Evolutionary conservation across 2,888 invertebrate genomes (phyloP).

Genomic region (Zhuqinia jingwanae): DNA sequence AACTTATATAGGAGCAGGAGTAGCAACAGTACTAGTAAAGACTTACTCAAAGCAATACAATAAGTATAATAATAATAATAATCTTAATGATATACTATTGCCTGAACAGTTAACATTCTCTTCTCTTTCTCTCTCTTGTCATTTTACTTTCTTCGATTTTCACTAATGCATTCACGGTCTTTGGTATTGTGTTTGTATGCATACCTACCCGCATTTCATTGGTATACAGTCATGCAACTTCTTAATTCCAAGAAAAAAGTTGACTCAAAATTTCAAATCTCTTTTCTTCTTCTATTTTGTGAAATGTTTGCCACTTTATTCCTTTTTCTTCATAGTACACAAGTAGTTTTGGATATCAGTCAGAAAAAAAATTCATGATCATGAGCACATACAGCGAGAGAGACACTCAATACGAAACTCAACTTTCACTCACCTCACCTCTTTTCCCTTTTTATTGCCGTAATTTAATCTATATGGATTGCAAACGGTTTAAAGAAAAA

Average conservation of each 20-base stretch:
- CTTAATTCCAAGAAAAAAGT: no score
- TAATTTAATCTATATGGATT: constrained; percentile 62
- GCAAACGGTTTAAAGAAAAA: constrained; percentile 22
- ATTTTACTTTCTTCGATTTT: background rate
- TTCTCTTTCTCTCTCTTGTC: background rate
- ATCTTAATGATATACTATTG: constrained; percentile 1
- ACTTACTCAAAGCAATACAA: no score
- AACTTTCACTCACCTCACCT: background rate
- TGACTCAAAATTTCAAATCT: background rate
- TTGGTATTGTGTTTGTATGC: no score
- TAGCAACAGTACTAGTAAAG: no score
- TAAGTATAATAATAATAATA: background rate
- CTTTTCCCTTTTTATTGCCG: constrained; percentile 51
- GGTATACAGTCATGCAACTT: no score
- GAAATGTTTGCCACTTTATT: background rate
- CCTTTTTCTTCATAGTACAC: no score
- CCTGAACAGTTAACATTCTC: background rate
- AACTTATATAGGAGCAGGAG: no score
- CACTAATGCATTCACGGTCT: background rate
- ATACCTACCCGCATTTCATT: no score
- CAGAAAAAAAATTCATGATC: constrained; percentile 15
- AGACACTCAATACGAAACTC: no score
- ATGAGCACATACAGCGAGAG: background rate
- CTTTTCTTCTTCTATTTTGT: background rate
- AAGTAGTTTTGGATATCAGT: background rate